These are phyloP conservation scores for Iguana delicatissima DNA, from an alignment of 2,797 vertebrate genomes.

Conservation along the genomic window DNA sequence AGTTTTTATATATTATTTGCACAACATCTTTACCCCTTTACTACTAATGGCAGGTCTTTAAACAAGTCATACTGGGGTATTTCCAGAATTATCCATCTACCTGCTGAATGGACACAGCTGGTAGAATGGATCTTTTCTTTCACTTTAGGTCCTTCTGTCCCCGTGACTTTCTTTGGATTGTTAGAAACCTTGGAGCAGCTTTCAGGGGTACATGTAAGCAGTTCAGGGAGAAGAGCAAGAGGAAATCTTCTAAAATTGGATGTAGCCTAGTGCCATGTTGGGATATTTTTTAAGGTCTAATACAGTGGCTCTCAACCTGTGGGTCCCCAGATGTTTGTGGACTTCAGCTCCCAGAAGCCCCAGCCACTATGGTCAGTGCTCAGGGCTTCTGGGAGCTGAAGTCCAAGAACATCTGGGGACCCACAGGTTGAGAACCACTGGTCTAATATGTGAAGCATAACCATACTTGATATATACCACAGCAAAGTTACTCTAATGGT, in stretches of 20 bases:
- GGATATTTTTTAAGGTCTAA: not conserved
- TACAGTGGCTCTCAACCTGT: too few species aligned
- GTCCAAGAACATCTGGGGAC: too few species aligned
- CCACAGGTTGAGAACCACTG: too few species aligned
- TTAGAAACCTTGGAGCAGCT: not conserved
- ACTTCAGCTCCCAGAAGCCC: too few species aligned
- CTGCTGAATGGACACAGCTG: too few species aligned
- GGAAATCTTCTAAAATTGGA: not conserved
- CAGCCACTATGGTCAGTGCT: too few species aligned
- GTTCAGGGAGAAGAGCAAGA: not conserved
- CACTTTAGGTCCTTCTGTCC: not conserved
- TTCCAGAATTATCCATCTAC: too few species aligned
- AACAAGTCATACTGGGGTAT: not conserved
- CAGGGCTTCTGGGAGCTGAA: too few species aligned
- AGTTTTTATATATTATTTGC: constrained; percentile 40
- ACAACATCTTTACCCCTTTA: constrained; percentile 25
- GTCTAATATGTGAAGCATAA: not conserved
- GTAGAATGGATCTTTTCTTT: too few species aligned
- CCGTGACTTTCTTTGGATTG: not conserved
- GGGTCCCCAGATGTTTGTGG: too few species aligned
- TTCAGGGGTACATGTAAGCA: not conserved
- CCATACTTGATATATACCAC: not conserved
- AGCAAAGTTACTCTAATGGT: too few species aligned
- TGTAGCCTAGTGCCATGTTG: not conserved
- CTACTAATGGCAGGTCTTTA: not conserved